Conservation (phyloP, 2,888 invertebrate species). For the Sarcophaga rosellei region DNA sequence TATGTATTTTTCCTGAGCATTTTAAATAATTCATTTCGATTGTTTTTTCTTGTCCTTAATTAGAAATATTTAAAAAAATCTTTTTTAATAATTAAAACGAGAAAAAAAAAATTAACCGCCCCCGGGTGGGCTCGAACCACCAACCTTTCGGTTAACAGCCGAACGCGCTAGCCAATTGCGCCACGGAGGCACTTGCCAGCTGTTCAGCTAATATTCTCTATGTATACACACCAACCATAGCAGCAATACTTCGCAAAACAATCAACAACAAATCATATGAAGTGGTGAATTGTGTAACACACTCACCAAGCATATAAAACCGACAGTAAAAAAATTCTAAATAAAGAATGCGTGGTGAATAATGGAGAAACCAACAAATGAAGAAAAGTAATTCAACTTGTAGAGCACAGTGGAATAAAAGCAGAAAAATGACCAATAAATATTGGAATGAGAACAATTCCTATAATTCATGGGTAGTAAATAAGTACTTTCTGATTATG, state of each 20-base stretch:
- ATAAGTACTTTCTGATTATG: no score
- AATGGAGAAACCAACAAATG: not conserved
- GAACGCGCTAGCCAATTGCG: constrained; percentile 98
- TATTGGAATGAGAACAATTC: not conserved
- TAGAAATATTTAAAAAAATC: constrained; percentile 14
- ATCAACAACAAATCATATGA: not conserved
- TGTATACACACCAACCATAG: not conserved
- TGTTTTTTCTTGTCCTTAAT: not conserved
- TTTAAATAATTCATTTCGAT: not conserved
- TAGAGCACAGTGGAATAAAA: not conserved
- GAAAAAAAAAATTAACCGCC: constrained; percentile 84
- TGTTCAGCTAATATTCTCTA: not conserved
- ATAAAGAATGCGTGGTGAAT: not conserved
- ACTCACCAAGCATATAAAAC: not conserved
- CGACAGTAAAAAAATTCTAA: not conserved
- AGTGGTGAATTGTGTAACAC: constrained; percentile 35
- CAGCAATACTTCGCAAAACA: not conserved
- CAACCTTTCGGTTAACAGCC: constrained; percentile 99
- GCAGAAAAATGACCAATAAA: not conserved
- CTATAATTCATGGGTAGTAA: not conserved
- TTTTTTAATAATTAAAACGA: not conserved
- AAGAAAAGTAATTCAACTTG: not conserved
- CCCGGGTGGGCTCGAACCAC: constrained; percentile 99
- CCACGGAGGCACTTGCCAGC: constrained; percentile 84
- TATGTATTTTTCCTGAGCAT: no score